phyloP scores from a whole-genome alignment of 2,797 vertebrate genomes.

The Numenius phaeopus region DNA sequence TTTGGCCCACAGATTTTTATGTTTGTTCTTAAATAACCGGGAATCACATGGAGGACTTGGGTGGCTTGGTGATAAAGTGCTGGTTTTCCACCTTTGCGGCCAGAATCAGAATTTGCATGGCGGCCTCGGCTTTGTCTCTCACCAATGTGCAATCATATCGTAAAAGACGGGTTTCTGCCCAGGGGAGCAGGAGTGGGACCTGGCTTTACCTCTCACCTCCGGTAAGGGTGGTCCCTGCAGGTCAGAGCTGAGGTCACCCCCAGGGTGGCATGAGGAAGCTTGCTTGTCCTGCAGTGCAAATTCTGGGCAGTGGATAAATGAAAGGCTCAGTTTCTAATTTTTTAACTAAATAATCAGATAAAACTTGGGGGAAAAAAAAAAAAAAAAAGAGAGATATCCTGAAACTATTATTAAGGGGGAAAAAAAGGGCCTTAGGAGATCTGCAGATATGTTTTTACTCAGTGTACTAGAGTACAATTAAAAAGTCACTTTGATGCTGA shows the following conservation, averaged over 20 bases:
- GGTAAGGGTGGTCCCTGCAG: constrained; percentile 42
- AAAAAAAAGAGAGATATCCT: neutral
- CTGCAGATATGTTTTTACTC: neutral
- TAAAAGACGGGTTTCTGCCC: constrained; percentile 44
- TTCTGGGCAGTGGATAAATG: constrained; percentile 8
- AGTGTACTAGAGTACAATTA: neutral
- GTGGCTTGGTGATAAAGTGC: constrained; percentile 13
- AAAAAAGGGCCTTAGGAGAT: neutral
- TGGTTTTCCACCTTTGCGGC: neutral
- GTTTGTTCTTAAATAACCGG: neutral
- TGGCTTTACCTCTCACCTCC: constrained; percentile 9
- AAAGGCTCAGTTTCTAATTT: constrained; percentile 56
- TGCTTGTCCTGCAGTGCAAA: constrained; percentile 29
- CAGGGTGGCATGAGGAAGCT: neutral
- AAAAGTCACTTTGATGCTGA: neutral
- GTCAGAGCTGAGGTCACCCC: constrained; percentile 57
- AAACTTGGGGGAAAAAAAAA: neutral
- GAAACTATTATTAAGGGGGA: neutral
- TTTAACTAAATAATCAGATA: constrained; percentile 63
- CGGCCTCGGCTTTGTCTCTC: neutral
- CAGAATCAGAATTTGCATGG: neutral
- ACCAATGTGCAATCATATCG: neutral
- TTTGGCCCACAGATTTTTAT: neutral
- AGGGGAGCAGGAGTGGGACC: neutral
- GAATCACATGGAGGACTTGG: neutral